A percentile compares a stretch with the other conserved stretches of the same genome.
Conservation (phyloP, 2,113 vertebrate genomes). For the Vicugna pacos region DNA sequence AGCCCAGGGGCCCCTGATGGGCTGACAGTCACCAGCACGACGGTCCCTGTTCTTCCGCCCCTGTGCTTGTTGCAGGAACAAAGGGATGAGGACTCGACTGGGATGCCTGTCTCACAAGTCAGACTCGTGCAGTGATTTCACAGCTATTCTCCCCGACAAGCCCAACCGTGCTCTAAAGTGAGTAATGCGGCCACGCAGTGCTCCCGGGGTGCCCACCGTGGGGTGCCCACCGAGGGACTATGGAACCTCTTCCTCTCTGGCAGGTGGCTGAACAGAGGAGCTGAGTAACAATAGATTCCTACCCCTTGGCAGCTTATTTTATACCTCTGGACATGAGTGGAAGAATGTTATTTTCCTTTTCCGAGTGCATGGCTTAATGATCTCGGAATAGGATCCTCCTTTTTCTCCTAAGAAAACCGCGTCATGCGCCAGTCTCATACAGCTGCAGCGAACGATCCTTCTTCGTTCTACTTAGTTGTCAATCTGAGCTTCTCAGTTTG, state of each 20-base stretch:
- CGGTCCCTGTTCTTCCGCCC: constrained; percentile 50
- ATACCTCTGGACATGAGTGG: background rate
- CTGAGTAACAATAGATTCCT: background rate
- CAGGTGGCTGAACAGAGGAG: background rate
- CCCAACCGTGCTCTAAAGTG: constrained; percentile 95
- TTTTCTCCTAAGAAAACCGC: background rate
- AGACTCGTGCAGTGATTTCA: constrained; percentile 97
- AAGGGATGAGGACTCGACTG: constrained; percentile 97
- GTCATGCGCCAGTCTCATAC: background rate
- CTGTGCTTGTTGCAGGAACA: constrained; percentile 87
- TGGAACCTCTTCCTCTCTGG: background rate
- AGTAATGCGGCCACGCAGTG: constrained; percentile 83
- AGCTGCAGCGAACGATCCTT: background rate
- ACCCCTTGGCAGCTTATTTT: background rate
- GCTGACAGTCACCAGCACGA: background rate
- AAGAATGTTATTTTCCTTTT: background rate
- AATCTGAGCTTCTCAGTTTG: constrained; percentile 46
- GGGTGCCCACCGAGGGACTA: rapidly evolving
- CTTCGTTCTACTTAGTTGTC: constrained; percentile 24
- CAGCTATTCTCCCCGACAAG: constrained; percentile 95
- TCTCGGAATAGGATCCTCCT: background rate
- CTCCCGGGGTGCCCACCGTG: background rate
- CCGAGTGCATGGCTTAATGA: background rate
- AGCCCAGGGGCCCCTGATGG: constrained; percentile 28
- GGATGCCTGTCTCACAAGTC: constrained; percentile 98